phyloP scores from a whole-genome alignment of 2,888 invertebrate species.

The Atherix ibis region DNA sequence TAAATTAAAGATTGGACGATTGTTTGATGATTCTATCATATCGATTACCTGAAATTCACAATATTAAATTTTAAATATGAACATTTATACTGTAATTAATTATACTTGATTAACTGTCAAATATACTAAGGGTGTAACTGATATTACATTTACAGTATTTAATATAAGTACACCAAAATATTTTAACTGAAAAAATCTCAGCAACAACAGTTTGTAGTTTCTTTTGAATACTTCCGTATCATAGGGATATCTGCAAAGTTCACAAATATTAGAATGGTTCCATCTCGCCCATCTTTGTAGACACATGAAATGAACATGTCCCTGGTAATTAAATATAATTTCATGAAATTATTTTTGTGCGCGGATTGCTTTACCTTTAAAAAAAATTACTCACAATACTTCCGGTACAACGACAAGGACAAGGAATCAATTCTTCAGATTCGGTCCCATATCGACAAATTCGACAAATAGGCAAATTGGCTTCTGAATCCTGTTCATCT shows the following conservation, averaged over 20 bases:
- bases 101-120: slow-evolving; percentile 20
- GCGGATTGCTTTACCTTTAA: neutral
- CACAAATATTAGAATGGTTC: slow-evolving; percentile 22
- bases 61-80: neutral
- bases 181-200: slow-evolving; percentile 21
- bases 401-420: slow-evolving; percentile 28
- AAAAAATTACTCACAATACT: slow-evolving; percentile 22
- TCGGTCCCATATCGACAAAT: slow-evolving; percentile 26
- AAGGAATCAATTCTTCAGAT: slow-evolving; percentile 21
- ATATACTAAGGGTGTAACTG: slow-evolving; percentile 24
- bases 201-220: slow-evolving; percentile 18
- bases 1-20: slow-evolving; percentile 6
- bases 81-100: neutral
- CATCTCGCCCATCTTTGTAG: slow-evolving; percentile 27
- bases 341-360: neutral
- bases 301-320: slow-evolving; percentile 25
- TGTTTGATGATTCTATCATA: slow-evolving; percentile 7
- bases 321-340: slow-evolving; percentile 15
- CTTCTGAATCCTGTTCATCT: neutral
- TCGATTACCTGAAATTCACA: slow-evolving; percentile 4
- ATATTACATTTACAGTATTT: slow-evolving; percentile 20
- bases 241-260: slow-evolving; percentile 22
- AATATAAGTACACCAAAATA: slow-evolving; percentile 24
- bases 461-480: slow-evolving; percentile 16
- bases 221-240: slow-evolving; percentile 18